Percentiles rank a stretch among this genome's conserved stretches.
Evolutionary conservation across 2,888 invertebrate genomes (phyloP).

Genomic region (Noctua fimbriata): DNA sequence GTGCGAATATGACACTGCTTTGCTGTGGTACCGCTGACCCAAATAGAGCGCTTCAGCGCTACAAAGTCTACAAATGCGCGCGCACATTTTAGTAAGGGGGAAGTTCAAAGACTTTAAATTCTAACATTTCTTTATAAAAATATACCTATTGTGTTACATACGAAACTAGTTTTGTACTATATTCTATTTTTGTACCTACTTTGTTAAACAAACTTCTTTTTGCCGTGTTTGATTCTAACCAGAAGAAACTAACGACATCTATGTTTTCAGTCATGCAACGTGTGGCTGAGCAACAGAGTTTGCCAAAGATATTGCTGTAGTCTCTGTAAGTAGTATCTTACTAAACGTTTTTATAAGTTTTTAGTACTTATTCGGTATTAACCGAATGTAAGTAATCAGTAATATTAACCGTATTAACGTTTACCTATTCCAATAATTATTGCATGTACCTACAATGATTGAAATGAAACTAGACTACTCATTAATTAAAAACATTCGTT

Average conservation of each 20-base stretch:
- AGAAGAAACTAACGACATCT: slow-evolving; percentile 37
- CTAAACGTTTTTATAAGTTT: too few relatives aligned
- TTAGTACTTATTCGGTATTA: too few relatives aligned
- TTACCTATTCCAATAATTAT: not conserved
- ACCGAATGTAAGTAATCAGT: too few relatives aligned
- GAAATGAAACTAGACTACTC: not conserved
- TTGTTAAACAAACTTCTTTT: not conserved
- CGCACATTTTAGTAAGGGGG: slow-evolving; percentile 56
- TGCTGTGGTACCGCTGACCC: not conserved
- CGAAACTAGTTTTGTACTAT: not conserved
- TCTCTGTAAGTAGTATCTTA: too few relatives aligned
- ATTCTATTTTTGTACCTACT: not conserved
- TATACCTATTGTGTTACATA: not conserved
- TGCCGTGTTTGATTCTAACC: not conserved
- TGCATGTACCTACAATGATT: not conserved
- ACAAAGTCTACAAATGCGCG: slow-evolving; percentile 51
- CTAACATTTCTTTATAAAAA: not conserved
- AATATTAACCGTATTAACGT: too few relatives aligned
- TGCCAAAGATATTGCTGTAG: slow-evolving; percentile 18
- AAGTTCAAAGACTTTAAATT: slow-evolving; percentile 46
- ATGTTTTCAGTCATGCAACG: slow-evolving; percentile 19
- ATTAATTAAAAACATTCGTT: not conserved
- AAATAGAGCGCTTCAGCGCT: slow-evolving; percentile 62
- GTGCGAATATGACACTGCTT: not conserved
- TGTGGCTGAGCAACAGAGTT: slow-evolving; percentile 22